Evolutionary conservation across 2,888 invertebrate species (phyloP), one percentile per base, ranked within the genome.

Genomic region (Drosophila koepferae): DNA sequence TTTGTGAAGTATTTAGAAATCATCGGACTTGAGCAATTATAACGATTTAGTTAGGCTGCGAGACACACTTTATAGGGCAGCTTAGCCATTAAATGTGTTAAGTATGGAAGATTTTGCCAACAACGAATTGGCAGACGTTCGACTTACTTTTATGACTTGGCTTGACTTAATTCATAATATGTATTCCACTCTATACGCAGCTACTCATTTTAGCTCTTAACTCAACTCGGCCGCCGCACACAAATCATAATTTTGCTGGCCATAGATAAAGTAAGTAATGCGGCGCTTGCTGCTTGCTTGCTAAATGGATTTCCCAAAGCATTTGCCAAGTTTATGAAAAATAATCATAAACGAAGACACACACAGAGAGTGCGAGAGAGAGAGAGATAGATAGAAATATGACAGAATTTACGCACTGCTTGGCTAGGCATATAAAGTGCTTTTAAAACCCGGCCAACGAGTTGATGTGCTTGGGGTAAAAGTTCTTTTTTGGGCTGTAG

Each of bases 321-420:
- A 83, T 82, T 90, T 90, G 90, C 91, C 90, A 90, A 90, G 78
- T 91, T 91, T 91, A 84, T 84, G 78, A 86, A 89, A 86, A 82
- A 90, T 88, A 88, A 90, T 84, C 84, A 89, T 75, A 81, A 80
- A 74, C 72, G 69, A 61, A 60, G 68, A 51, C 44, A 66, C 53
- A 34, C 8, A 38, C 0, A 53, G n/a, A 31, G 49, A 10, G 5
- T 5, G 28, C 6, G 44, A 44, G 20, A 20, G 12, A 20, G 49
- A 54, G 38, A 59, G 49, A 55, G 53, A 48, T 38, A 62, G 38
- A 65, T 49, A 63, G 40, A 69, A 66, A 80, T 72, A 80, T 69
- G 46, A 53, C 16, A 12, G 51, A 49, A 89, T 89, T 72, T 77
- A 84, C 81, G 81, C 78, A 89, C 80, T 80, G 63, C 16, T 41